phyloP scores from a whole-genome alignment of 2,797 vertebrate species.

The Spinus olivaceus region DNA sequence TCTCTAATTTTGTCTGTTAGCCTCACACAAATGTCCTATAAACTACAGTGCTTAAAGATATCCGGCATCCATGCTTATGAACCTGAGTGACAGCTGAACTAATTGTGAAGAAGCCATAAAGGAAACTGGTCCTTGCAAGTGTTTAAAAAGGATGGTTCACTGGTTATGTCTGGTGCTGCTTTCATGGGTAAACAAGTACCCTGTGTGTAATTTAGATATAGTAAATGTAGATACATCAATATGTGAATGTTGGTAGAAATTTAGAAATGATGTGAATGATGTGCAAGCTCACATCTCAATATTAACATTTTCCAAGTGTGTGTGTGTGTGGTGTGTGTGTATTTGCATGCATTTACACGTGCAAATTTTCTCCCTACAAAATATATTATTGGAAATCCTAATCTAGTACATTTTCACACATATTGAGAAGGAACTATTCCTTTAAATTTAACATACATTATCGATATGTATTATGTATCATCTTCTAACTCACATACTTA shows the following conservation, averaged over 20 bases:
- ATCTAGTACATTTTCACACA: neutral
- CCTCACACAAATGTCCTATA: neutral
- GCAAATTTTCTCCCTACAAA: neutral
- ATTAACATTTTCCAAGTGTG: neutral
- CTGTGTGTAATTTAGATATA: neutral
- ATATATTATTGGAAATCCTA: neutral
- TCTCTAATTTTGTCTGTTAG: neutral
- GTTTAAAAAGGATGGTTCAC: neutral
- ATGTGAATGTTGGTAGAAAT: neutral
- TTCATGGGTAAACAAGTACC: neutral
- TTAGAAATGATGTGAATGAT: neutral
- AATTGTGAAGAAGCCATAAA: neutral
- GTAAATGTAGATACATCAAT: neutral
- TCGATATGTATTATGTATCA: neutral
- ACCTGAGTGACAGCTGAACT: neutral
- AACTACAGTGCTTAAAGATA: neutral
- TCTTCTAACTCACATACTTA: neutral
- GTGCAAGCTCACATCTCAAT: neutral
- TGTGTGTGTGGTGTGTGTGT: neutral
- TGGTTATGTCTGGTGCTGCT: neutral
- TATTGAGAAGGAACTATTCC: neutral
- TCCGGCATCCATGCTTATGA: neutral
- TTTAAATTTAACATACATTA: neutral
- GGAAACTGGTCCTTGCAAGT: neutral
- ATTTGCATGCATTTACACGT: accelerated